Percentiles rank a stretch among this genome's conserved stretches.
Evolutionary conservation across 2,888 invertebrate species (phyloP).

Genomic region (Athetis lepigone): DNA sequence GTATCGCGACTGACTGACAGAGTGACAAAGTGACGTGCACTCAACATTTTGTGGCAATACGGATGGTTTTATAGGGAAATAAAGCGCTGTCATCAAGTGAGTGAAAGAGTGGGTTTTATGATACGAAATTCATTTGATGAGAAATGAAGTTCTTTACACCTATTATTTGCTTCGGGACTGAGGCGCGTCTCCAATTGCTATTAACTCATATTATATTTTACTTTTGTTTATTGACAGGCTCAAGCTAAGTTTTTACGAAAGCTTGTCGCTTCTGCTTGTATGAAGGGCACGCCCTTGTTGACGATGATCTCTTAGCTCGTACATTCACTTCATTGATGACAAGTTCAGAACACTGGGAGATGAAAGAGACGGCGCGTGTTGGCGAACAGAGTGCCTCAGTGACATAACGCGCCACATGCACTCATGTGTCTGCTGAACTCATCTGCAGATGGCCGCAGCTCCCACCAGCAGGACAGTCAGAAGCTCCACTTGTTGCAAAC

Average conservation of each 20-base stretch:
- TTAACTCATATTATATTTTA: too few species aligned
- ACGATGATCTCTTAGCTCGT: too few species aligned
- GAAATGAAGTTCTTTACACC: too few species aligned
- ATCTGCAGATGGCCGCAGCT: slow-evolving; percentile 47
- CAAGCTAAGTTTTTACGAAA: too few species aligned
- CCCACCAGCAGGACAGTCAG: neutral
- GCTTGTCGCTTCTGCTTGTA: too few species aligned
- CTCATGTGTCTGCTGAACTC: slow-evolving; percentile 39
- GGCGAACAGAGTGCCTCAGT: slow-evolving; percentile 16
- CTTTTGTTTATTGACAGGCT: too few species aligned
- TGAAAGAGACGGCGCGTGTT: too few species aligned
- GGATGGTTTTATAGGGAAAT: slow-evolving; percentile 6
- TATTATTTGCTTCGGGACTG: too few species aligned
- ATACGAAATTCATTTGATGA: neutral
- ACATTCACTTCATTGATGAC: neutral
- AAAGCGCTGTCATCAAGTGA: slow-evolving; percentile 1
- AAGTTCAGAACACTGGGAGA: slow-evolving; percentile 15
- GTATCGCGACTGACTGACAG: slow-evolving; percentile 30
- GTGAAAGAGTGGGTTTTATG: slow-evolving; percentile 2
- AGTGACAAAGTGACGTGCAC: slow-evolving; percentile 19
- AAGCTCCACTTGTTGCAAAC: slow-evolving; percentile 17
- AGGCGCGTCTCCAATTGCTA: too few species aligned
- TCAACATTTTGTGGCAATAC: neutral
- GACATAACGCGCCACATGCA: slow-evolving; percentile 22
- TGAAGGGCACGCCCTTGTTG: too few species aligned